Evolutionary conservation across 2,113 vertebrate species (phyloP).

Genomic region (Zapus hudsonius): DNA sequence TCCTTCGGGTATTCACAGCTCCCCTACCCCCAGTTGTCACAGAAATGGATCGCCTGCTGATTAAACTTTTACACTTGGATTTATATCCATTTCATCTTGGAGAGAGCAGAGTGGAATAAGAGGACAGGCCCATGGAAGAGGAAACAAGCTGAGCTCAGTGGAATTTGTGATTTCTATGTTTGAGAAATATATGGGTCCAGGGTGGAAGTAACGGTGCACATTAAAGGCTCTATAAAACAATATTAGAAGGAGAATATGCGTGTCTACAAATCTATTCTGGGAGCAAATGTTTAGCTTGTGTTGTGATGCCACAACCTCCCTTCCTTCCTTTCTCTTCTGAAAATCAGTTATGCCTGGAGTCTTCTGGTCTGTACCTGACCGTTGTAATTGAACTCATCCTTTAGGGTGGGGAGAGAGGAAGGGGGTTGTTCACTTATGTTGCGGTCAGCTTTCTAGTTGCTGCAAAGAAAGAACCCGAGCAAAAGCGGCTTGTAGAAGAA

Average conservation of each 20-base stretch:
- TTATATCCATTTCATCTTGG: not conserved
- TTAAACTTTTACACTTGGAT: slow-evolving; percentile 18
- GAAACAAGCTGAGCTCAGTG: not conserved
- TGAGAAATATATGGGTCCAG: not conserved
- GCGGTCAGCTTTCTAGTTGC: too few relatives aligned
- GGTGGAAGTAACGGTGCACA: not conserved
- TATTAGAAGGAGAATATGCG: not conserved
- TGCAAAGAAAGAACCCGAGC: too few relatives aligned
- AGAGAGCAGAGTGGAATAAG: not conserved
- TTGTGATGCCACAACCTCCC: fast-evolving
- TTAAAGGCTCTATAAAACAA: not conserved
- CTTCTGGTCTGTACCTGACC: not conserved
- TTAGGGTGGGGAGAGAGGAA: not conserved
- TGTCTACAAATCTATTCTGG: not conserved
- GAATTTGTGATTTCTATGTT: slow-evolving; percentile 16
- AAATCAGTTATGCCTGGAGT: not conserved
- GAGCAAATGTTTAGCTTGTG: not conserved
- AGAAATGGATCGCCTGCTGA: slow-evolving; percentile 18
- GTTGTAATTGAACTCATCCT: fast-evolving
- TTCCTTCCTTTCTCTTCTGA: not conserved
- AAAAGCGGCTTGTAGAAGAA: too few relatives aligned
- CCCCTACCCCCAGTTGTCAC: not conserved
- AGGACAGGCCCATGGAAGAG: not conserved
- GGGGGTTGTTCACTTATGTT: not conserved
- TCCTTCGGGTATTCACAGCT: not conserved